These are phyloP conservation scores for Gymnogyps californianus DNA, from an alignment of 2,113 vertebrate species.

Conservation along the genomic window DNA sequence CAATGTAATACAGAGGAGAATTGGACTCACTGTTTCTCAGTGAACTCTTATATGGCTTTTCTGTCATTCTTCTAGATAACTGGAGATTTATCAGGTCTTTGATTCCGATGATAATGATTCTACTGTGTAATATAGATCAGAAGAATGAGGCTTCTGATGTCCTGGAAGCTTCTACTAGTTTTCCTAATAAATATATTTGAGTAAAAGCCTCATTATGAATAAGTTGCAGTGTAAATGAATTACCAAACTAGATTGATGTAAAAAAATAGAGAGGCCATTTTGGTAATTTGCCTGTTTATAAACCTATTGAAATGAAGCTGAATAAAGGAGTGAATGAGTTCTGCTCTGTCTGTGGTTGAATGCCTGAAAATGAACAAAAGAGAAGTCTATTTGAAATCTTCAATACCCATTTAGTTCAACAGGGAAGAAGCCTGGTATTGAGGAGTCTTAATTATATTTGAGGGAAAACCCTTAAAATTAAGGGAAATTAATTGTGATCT, in stretches of 20 bases:
- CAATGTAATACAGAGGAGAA: background rate
- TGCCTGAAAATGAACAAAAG: conserved; percentile 9
- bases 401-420: background rate
- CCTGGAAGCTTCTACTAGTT: conserved; percentile 1
- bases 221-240: background rate
- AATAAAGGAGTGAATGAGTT: background rate
- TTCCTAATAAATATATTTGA: conserved; percentile 38
- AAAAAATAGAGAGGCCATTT: background rate
- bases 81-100: conserved; percentile 14
- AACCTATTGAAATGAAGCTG: conserved; percentile 24
- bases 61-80: background rate
- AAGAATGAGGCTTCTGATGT: conserved; percentile 14
- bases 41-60: background rate
- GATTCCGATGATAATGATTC: conserved; percentile 3
- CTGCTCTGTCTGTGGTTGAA: background rate
- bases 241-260: background rate
- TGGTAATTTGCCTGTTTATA: conserved; percentile 22
- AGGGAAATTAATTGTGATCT: background rate
- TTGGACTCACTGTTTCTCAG: background rate
- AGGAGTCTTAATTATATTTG: background rate
- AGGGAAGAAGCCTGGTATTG: background rate
- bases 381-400: background rate
- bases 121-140: background rate
- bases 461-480: background rate
- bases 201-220: conserved; percentile 2